Evolutionary conservation across 1,140 invertebrate genomes (phyloP).

Genomic region (Harlomillsia oculata): DNA sequence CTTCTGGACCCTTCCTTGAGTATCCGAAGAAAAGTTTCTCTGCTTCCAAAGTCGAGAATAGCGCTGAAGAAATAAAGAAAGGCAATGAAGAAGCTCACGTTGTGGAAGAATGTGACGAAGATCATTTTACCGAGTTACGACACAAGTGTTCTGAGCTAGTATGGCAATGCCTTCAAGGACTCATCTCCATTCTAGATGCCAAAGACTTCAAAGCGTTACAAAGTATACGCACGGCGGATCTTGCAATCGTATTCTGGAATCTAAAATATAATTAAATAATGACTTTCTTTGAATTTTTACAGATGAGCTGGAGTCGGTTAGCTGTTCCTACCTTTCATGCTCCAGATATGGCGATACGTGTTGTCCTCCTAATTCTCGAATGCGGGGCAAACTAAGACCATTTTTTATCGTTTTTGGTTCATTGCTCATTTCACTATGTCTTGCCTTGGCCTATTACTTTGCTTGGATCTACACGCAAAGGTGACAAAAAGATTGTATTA

Average conservation of each 20-base stretch:
- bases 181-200: slow-evolving; percentile 33
- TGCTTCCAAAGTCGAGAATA: background rate
- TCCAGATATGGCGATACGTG: slow-evolving; percentile 29
- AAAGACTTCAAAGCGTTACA: slow-evolving; percentile 34
- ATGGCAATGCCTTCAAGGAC: slow-evolving; percentile 33
- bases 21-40: slow-evolving; percentile 14
- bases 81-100: background rate
- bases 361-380: slow-evolving; percentile 18
- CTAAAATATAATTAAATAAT: background rate
- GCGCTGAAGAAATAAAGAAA: background rate
- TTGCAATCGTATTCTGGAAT: background rate
- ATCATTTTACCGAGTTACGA: slow-evolving; percentile 27
- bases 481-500: slow-evolving; percentile 4
- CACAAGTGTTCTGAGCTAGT: slow-evolving; percentile 28
- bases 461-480: slow-evolving; percentile 34
- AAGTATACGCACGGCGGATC: slow-evolving; percentile 9
- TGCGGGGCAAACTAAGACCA: slow-evolving; percentile 26
- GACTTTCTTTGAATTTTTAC: background rate
- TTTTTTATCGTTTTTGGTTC: slow-evolving; percentile 35
- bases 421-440: slow-evolving; percentile 30
- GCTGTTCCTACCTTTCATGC: slow-evolving; percentile 34
- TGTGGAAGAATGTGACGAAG: slow-evolving; percentile 30
- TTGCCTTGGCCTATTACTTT: slow-evolving; percentile 35
- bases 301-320: slow-evolving; percentile 33
- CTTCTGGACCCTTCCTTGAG: slow-evolving; percentile 19